Evolutionary conservation across 2,888 invertebrate species (phyloP).

Genomic region (Leucoptera coffeella): DNA sequence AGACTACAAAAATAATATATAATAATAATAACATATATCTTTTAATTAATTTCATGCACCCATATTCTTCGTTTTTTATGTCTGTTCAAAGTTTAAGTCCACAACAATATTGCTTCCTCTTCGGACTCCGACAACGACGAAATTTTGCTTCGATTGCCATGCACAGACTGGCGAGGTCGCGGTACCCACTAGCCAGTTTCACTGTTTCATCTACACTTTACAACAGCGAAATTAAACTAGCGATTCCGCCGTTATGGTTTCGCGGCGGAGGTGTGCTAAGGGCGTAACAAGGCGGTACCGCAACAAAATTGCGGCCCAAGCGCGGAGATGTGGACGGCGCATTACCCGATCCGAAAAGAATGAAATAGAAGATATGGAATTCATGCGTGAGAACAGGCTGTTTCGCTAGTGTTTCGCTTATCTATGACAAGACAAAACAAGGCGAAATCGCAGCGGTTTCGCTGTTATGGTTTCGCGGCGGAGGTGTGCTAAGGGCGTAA

Average conservation of each 20-base stretch:
- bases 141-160: background rate
- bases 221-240: background rate
- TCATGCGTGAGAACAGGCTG: too few species aligned
- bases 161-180: background rate
- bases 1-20: background rate
- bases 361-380: too few species aligned
- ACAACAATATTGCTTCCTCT: conserved; percentile 1
- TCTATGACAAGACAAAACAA: too few species aligned
- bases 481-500: too few species aligned
- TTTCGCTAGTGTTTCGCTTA: too few species aligned
- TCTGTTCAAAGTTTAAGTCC: conserved; percentile 1
- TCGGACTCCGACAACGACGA: conserved; percentile 1
- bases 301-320: too few species aligned
- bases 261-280: conserved; percentile 1
- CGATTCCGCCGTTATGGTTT: background rate
- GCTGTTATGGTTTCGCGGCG: too few species aligned
- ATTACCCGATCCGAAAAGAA: too few species aligned
- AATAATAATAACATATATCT: background rate
- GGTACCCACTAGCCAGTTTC: background rate
- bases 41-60: background rate
- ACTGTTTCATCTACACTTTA: background rate
- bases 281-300: too few species aligned
- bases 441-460: too few species aligned
- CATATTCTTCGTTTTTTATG: background rate
- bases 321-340: too few species aligned